These are phyloP conservation scores for Brachyalestes nurse DNA, from an alignment of 2,797 vertebrate genomes.

Conservation along the genomic window DNA sequence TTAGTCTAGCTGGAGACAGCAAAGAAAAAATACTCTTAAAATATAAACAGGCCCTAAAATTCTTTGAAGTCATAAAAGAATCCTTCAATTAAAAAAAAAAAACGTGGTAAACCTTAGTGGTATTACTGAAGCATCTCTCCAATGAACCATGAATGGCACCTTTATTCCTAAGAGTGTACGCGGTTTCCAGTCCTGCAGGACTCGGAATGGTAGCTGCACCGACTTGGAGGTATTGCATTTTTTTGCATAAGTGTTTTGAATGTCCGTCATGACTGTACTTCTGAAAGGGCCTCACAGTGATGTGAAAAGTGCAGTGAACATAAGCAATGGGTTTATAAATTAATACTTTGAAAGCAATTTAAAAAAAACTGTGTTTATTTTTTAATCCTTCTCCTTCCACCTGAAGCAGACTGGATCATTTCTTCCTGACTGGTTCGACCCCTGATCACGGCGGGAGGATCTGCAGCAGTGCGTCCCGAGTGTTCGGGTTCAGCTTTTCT, in stretches of 20 bases:
- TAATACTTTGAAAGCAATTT: conserved; percentile 10
- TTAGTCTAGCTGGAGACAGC: background rate
- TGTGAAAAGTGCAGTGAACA: conserved; percentile 42
- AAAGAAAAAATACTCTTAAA: background rate
- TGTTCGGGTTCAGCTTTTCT: conserved; percentile 81
- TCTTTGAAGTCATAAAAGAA: background rate
- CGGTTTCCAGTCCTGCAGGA: background rate
- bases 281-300: conserved; percentile 50
- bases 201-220: conserved; percentile 2
- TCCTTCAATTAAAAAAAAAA: background rate
- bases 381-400: background rate
- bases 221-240: conserved; percentile 15
- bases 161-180: background rate
- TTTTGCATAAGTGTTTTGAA: background rate
- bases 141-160: background rate
- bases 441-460: conserved; percentile 82
- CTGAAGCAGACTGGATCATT: conserved; percentile 10
- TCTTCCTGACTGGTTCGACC: background rate
- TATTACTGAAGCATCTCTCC: background rate
- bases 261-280: background rate
- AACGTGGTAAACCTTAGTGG: background rate
- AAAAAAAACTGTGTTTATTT: conserved; percentile 7
- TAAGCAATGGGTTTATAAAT: conserved; percentile 43
- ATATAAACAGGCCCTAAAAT: background rate
- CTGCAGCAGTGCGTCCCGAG: conserved; percentile 82